phyloP scores from a whole-genome alignment of 2,888 invertebrate species.

The Cabera pusaria region DNA sequence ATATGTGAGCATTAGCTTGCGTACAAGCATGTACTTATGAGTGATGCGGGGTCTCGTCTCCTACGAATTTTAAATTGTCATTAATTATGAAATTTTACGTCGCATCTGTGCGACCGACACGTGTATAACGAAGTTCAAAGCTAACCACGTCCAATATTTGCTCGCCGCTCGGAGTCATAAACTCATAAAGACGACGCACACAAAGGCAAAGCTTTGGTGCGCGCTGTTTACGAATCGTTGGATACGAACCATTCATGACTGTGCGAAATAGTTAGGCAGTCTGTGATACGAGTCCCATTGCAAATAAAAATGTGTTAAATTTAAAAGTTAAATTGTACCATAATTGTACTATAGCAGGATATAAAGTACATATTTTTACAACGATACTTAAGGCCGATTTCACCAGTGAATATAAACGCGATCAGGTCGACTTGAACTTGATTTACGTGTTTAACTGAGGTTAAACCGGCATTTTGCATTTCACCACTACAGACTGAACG shows the following conservation, averaged over 20 bases:
- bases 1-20: slow-evolving; percentile 4
- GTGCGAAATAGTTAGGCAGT: not conserved
- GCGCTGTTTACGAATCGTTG: slow-evolving; percentile 17
- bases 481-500: too few species aligned
- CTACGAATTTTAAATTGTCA: slow-evolving; percentile 11
- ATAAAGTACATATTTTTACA: too few species aligned
- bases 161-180: slow-evolving; percentile 8
- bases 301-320: too few species aligned
- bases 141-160: slow-evolving; percentile 26
- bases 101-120: slow-evolving; percentile 14
- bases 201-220: slow-evolving; percentile 3
- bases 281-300: too few species aligned
- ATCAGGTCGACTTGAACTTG: too few species aligned
- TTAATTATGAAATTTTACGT: slow-evolving; percentile 17
- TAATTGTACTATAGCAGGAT: too few species aligned
- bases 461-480: too few species aligned
- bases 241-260: slow-evolving; percentile 3
- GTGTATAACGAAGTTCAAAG: slow-evolving; percentile 23
- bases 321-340: too few species aligned
- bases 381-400: too few species aligned
- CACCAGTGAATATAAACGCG: too few species aligned
- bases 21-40: too few species aligned
- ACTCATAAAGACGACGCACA: slow-evolving; percentile 15
- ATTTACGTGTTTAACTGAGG: too few species aligned
- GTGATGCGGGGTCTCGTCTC: slow-evolving; percentile 2